Evolutionary conservation across 2,797 vertebrate genomes (phyloP).

Genomic region (Oryzias dopingdopingensis): DNA sequence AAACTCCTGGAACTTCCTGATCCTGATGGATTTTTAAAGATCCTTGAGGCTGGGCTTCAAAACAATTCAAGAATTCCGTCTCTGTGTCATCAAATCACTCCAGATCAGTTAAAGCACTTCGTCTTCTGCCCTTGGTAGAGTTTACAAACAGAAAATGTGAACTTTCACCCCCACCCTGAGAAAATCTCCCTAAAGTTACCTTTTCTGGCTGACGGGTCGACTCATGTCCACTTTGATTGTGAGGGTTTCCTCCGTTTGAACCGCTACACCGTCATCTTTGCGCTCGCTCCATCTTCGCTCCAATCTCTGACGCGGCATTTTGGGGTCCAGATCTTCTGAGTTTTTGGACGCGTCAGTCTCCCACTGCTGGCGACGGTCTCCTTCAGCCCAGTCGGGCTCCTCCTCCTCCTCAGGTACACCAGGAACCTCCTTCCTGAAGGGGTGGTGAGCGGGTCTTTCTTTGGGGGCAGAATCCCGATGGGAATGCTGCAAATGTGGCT

Average conservation of each 20-base stretch:
- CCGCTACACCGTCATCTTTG: conserved; percentile 18
- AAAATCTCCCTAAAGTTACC: conserved; percentile 75
- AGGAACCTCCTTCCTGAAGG: conserved; percentile 17
- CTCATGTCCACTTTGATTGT: conserved; percentile 92
- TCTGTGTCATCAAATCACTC: no score
- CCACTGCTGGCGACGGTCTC: conserved; percentile 23
- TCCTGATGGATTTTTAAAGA: not conserved
- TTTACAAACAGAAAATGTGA: conserved; percentile 70
- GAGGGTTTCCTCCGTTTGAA: conserved; percentile 74
- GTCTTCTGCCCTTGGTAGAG: conserved; percentile 1
- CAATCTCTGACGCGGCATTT: conserved; percentile 34
- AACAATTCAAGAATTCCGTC: not conserved
- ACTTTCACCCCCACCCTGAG: conserved; percentile 71
- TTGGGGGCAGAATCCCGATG: conserved; percentile 21
- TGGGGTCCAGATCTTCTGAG: conserved; percentile 29
- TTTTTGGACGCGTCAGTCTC: conserved; percentile 10
- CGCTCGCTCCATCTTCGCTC: conserved; percentile 29
- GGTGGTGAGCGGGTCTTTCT: conserved; percentile 13
- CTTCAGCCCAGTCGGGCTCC: conserved; percentile 37
- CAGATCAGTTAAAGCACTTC: no score
- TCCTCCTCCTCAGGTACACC: conserved; percentile 8
- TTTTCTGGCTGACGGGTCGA: conserved; percentile 79
- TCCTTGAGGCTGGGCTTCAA: not conserved
- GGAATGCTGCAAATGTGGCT: conserved; percentile 6
- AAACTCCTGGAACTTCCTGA: not conserved